phyloP scores from a whole-genome alignment of 2,797 vertebrate species.

The Platyrinchus mystaceus region DNA sequence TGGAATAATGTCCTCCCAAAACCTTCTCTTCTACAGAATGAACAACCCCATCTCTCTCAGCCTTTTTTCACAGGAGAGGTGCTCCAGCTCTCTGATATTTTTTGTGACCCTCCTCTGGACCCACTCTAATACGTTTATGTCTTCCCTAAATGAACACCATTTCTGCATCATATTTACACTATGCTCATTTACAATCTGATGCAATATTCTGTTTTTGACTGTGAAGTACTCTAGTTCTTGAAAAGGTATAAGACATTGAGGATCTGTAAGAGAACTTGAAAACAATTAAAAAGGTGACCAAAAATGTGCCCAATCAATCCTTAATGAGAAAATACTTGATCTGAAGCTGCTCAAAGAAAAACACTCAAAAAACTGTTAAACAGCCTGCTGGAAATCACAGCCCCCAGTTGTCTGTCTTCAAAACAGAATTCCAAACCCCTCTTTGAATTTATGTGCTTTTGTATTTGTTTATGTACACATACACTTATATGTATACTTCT shows the following conservation, averaged over 20 bases:
- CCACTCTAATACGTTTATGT: background rate
- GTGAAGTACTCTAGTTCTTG: background rate
- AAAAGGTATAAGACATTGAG: background rate
- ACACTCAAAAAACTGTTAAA: background rate
- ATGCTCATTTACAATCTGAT: background rate
- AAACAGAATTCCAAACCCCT: background rate
- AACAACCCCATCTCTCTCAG: background rate
- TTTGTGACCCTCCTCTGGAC: background rate
- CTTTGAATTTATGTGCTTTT: background rate
- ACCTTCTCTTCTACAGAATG: background rate
- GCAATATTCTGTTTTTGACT: background rate
- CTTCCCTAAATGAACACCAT: background rate
- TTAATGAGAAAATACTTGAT: background rate
- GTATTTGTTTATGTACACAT: background rate
- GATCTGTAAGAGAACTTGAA: background rate
- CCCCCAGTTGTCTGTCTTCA: background rate
- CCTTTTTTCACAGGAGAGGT: background rate
- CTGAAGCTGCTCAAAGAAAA: background rate
- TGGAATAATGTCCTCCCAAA: rapidly evolving
- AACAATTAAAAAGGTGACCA: background rate
- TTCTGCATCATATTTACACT: background rate
- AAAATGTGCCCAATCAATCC: background rate
- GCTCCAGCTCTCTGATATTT: rapidly evolving
- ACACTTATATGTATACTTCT: background rate
- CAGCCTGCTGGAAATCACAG: background rate